Percentiles rank a stretch among this genome's conserved stretches.
These are phyloP conservation scores for Phortica variegata DNA, from an alignment of 1,140 invertebrate genomes.

Conservation along the genomic window DNA sequence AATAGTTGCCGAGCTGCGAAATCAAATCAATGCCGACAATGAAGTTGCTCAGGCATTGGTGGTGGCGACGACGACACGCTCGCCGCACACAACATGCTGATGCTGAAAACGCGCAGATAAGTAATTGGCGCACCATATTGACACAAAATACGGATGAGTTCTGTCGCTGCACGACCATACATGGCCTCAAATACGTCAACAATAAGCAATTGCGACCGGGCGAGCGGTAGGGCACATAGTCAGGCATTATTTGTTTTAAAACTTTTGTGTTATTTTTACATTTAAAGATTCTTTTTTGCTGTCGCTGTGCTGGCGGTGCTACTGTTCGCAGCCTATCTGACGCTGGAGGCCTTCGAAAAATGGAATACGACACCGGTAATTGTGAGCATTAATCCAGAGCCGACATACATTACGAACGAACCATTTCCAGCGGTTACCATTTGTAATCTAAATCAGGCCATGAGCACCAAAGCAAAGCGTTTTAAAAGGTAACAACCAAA, in stretches of 20 bases:
- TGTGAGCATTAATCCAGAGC: conserved; percentile 41
- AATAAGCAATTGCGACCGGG: conserved; percentile 22
- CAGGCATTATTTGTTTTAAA: not conserved
- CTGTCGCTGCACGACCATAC: conserved; percentile 43
- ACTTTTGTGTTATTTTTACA: not conserved
- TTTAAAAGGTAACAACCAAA: conserved; percentile 23
- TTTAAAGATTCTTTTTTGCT: conserved; percentile 36
- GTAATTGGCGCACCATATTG: conserved; percentile 25
- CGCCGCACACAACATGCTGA: not conserved
- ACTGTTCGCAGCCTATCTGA: conserved; percentile 28
- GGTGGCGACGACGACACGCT: not conserved
- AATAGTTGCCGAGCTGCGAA: conserved; percentile 1
- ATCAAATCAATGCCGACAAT: no score
- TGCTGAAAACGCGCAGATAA: conserved; percentile 10
- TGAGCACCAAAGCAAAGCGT: conserved; percentile 14
- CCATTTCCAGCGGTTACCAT: conserved; percentile 49
- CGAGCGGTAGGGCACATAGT: conserved; percentile 26
- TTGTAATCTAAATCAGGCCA: conserved; percentile 46
- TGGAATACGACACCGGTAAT: conserved; percentile 46
- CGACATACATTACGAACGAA: conserved; percentile 41
- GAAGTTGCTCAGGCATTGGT: no score
- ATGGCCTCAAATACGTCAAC: conserved; percentile 45
- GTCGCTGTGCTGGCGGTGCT: conserved; percentile 36
- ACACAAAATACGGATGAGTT: conserved; percentile 44
- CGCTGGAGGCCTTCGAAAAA: conserved; percentile 41